These are phyloP conservation scores for Pseudococcus jackbeardsleyi DNA, from an alignment of 2,888 invertebrate genomes.

Conservation along the genomic window DNA sequence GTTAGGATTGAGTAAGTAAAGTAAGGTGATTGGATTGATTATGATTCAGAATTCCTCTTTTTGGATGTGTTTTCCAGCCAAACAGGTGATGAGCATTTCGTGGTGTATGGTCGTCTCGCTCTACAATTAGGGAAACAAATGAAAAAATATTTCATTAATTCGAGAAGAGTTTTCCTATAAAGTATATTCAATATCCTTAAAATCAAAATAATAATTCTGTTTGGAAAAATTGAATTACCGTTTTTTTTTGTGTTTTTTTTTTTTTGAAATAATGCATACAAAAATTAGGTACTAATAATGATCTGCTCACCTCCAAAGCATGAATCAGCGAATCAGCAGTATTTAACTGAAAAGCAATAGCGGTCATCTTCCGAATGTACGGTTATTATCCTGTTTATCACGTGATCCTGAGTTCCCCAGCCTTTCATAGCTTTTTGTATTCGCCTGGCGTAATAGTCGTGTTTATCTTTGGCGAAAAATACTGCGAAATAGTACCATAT, in stretches of 20 bases:
- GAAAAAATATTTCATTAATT: not conserved
- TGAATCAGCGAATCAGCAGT: not conserved
- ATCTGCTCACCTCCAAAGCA: not conserved
- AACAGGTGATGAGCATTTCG: not conserved
- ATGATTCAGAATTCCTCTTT: not conserved
- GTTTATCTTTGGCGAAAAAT: not conserved
- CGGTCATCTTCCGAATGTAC: not conserved
- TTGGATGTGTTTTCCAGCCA: not conserved
- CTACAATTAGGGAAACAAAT: not conserved
- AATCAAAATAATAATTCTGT: too few relatives aligned
- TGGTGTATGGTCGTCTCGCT: not conserved
- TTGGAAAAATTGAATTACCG: too few relatives aligned
- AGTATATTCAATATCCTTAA: too few relatives aligned
- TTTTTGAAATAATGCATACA: too few relatives aligned
- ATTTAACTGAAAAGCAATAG: not conserved
- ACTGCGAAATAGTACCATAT: not conserved
- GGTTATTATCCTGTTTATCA: not conserved
- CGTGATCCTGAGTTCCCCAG: not conserved
- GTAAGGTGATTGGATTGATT: not conserved
- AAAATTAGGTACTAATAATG: too few relatives aligned
- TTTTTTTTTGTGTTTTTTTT: too few relatives aligned
- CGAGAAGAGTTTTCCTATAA: too few relatives aligned
- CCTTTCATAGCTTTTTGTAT: not conserved
- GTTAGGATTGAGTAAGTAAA: not conserved
- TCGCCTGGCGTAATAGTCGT: conserved; percentile 25